These are phyloP conservation scores for Synergus itoensis DNA, from an alignment of 2,888 invertebrate genomes.

Conservation along the genomic window DNA sequence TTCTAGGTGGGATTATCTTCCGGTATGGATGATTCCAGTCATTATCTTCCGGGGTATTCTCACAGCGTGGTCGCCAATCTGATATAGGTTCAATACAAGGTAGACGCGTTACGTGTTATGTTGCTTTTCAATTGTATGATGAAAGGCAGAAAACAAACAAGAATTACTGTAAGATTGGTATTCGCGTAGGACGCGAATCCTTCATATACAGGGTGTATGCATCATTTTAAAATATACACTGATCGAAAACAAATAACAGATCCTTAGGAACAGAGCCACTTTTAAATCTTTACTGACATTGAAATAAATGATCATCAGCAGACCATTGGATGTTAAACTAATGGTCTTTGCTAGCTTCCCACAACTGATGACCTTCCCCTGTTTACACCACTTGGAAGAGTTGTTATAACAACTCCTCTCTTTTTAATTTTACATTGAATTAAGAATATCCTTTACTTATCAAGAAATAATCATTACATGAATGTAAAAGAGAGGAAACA, in stretches of 20 bases:
- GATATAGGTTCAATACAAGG: slow-evolving; percentile 27
- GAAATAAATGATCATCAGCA: neutral
- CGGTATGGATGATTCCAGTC: slow-evolving; percentile 31
- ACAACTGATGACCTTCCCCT: too few relatives aligned
- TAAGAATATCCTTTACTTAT: neutral
- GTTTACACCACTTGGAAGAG: too few relatives aligned
- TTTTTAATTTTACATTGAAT: too few relatives aligned
- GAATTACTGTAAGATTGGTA: slow-evolving; percentile 59
- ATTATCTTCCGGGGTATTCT: slow-evolving; percentile 30
- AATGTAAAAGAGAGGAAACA: neutral
- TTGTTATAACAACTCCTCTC: too few relatives aligned
- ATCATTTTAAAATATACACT: neutral
- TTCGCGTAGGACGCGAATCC: slow-evolving; percentile 44
- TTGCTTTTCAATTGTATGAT: slow-evolving; percentile 51
- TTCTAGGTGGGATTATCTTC: slow-evolving; percentile 18
- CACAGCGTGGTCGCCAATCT: slow-evolving; percentile 11
- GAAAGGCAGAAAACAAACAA: slow-evolving; percentile 64
- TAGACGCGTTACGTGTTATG: slow-evolving; percentile 31
- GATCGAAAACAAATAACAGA: neutral
- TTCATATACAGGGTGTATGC: neutral
- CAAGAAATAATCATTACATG: neutral
- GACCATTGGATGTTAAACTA: too few relatives aligned
- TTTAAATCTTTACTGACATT: neutral
- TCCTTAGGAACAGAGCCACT: neutral
- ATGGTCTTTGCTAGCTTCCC: too few relatives aligned